phyloP scores from a whole-genome alignment of 2,797 vertebrate genomes.

The Antennarius maculatus region DNA sequence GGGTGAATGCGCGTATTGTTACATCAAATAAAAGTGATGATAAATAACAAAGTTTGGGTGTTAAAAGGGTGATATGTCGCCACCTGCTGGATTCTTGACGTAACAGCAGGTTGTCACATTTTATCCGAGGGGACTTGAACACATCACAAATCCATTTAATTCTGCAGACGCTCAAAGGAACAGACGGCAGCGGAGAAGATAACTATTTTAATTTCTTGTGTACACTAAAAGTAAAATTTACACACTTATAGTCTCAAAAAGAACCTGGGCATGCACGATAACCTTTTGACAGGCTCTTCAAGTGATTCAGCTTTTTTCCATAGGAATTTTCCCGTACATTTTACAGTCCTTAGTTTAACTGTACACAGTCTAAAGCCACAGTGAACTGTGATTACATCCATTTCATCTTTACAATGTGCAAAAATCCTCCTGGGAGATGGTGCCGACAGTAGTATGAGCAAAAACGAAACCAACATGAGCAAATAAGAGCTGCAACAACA shows the following conservation, averaged over 20 bases:
- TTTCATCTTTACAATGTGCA: conserved; percentile 99
- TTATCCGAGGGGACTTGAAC: no score
- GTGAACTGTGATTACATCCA: conserved; percentile 95
- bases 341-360: conserved; percentile 95
- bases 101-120: conserved; percentile 1
- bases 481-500: conserved; percentile 23
- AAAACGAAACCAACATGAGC: conserved; percentile 19
- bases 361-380: conserved; percentile 97
- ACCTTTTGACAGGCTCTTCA: conserved; percentile 90
- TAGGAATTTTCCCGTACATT: conserved; percentile 94
- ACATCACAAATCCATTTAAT: no score
- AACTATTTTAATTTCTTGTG: conserved; percentile 98
- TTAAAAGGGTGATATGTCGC: neutral
- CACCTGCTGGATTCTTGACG: conserved; percentile 31
- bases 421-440: conserved; percentile 88
- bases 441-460: conserved; percentile 87
- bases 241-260: conserved; percentile 92
- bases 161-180: neutral
- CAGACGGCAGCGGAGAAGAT: conserved; percentile 25
- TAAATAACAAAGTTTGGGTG: no score
- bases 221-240: conserved; percentile 99
- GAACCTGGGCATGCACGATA: conserved; percentile 91
- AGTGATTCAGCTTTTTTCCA: conserved; percentile 91
- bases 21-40: no score
- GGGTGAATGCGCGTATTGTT: no score